Conservation (phyloP, 2,797 vertebrate genomes). For the Geotrypetes seraphini region DNA sequence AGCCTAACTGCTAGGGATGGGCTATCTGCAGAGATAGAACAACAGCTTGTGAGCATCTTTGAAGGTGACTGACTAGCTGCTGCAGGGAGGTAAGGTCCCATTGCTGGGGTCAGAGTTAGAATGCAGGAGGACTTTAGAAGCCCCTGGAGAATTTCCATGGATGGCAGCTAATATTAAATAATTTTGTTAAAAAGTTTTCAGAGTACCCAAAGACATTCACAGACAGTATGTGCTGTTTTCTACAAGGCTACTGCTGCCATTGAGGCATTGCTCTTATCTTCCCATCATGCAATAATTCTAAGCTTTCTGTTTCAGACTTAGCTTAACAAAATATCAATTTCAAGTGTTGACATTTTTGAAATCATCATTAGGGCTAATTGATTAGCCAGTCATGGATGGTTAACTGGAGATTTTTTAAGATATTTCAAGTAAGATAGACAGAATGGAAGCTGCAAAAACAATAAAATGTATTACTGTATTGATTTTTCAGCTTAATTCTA, state of each 20-base stretch:
- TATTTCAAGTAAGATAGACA: background rate
- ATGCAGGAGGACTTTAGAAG: too few species aligned
- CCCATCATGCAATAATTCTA: conserved; percentile 14
- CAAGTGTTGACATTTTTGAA: conserved; percentile 12
- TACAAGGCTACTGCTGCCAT: background rate
- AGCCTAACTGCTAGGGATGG: too few species aligned
- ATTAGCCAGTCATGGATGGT: conserved; percentile 1
- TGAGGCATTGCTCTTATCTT: background rate
- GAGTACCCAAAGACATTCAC: background rate
- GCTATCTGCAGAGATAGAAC: too few species aligned
- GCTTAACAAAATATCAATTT: conserved; percentile 2
- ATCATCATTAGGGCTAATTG: background rate
- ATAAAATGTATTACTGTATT: background rate
- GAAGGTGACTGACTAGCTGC: too few species aligned
- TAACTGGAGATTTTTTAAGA: background rate
- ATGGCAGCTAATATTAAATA: too few species aligned
- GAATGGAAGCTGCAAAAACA: background rate
- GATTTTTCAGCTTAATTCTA: too few species aligned
- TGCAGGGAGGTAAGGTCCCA: too few species aligned
- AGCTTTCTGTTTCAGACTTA: conserved; percentile 2
- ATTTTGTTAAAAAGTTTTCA: too few species aligned
- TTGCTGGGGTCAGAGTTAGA: too few species aligned
- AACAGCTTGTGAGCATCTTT: too few species aligned
- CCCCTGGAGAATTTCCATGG: too few species aligned
- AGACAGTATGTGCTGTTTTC: background rate